Base-by-base conservation (phyloP, 2,888 invertebrate genomes). In the Trissoscelio sp. region DNA sequence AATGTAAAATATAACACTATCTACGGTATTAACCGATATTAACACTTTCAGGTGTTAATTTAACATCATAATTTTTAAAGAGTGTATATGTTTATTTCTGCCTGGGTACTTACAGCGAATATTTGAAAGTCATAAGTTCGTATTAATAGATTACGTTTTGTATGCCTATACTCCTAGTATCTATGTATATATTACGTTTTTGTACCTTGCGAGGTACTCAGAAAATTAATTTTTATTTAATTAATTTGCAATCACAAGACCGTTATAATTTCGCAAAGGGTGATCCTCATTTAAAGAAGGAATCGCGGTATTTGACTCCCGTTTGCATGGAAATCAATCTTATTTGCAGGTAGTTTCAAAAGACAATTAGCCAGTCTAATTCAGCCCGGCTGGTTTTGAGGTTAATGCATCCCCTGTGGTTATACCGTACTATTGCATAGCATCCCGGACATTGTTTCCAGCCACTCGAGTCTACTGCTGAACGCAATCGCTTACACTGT, bases 361-460 rank as follows among this genome's bases (percentile, higher is more conserved):
- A 69, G 69, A 69, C 57, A 69, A 69, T 57, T 69, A 69, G 69
- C 34, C 46, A 57, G 69, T 69, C 69, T 69, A 69, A 69, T 69
- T 69, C 22, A 14, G 22, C 14, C n/a, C 22, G 46, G n/a, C 57
- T 34, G 57, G 22, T 69, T 69, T 57, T 57, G 57, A 46, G 69
- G 69, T 57, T 69, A 69, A 69, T 69, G 69, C 37, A 46, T 69
- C 69, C 46, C 69, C 46, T 42, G 69, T 57, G 55, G 67, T 55
- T 55, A 14, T 7, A 18, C 34, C 14, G 24, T 46, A 22, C 57
- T 31, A 46, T 20, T 34, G 69, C 57, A 42, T 34, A 57, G 44
- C 31, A 34, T 28, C 16, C 42, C 20, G 48, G 48, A 67, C 55
- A 69, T 55, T 55, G 55, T 69, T 69, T 28, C 55, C 39, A 34